Evolutionary conservation across 2,888 invertebrate genomes (phyloP).

Genomic region (Ornithoptera priamus): DNA sequence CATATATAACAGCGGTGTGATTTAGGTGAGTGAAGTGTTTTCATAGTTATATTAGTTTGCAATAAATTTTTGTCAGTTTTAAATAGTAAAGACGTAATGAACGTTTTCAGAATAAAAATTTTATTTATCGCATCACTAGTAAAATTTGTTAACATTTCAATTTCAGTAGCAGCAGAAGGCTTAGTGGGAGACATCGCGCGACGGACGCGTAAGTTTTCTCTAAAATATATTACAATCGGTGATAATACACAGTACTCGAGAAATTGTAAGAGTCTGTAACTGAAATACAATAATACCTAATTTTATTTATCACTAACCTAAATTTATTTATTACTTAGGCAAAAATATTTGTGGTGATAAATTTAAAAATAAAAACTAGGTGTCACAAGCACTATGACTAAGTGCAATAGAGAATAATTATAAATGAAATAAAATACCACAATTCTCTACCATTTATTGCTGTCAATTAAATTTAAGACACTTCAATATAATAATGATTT

Average conservation of each 20-base stretch:
- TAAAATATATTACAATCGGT: neutral
- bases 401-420: neutral
- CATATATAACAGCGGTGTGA: neutral
- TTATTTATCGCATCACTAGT: neutral
- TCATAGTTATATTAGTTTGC: neutral
- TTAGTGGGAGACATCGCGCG: neutral
- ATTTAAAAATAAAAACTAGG: neutral
- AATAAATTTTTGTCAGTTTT: neutral
- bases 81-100: neutral
- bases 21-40: neutral
- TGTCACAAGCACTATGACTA: neutral
- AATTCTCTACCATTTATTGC: slow-evolving; percentile 18
- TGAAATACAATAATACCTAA: neutral
- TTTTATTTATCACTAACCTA: neutral
- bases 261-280: neutral
- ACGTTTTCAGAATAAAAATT: neutral
- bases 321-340: neutral
- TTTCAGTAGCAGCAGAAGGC: neutral
- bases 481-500: neutral
- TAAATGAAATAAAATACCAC: slow-evolving; percentile 15
- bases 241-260: no score
- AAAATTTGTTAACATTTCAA: neutral
- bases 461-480: slow-evolving; percentile 16
- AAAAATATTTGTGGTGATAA: neutral
- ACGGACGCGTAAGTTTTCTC: neutral